Percentiles rank a stretch among this genome's conserved stretches.
phyloP scores from a whole-genome alignment of 1,140 invertebrate genomes.

The Temnothorax curvispinosus region DNA sequence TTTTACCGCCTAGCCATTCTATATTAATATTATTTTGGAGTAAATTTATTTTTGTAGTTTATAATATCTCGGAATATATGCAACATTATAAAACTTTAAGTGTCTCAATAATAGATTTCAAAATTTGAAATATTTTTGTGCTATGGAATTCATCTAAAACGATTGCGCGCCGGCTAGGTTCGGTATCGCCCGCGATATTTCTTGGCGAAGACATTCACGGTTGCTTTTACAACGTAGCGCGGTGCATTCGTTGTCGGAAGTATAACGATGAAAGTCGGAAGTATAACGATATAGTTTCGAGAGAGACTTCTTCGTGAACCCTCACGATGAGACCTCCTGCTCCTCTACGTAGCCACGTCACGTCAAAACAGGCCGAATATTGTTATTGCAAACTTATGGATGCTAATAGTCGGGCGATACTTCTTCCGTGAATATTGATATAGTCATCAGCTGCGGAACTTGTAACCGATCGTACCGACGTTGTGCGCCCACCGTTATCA shows the following conservation, averaged over 20 bases:
- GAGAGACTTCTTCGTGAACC: not conserved
- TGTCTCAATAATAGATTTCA: not conserved
- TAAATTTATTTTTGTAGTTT: not conserved
- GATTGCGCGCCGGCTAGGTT: not conserved
- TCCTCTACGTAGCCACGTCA: not conserved
- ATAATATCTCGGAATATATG: not conserved
- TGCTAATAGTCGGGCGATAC: not conserved
- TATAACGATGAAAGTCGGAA: not conserved
- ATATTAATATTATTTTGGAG: not conserved
- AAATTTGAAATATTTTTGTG: conserved; percentile 11
- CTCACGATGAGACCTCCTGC: not conserved
- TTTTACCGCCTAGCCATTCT: not conserved
- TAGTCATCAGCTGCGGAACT: not conserved
- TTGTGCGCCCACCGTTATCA: too few species aligned
- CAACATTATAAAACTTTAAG: not conserved
- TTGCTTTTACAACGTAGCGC: conserved; percentile 29
- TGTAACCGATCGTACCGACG: not conserved
- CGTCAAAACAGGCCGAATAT: conserved; percentile 5
- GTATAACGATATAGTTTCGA: not conserved
- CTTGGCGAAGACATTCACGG: conserved; percentile 45
- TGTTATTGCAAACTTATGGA: conserved; percentile 14
- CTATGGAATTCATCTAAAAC: conserved; percentile 7
- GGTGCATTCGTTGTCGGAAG: conserved; percentile 26
- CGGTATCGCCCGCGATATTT: conserved; percentile 28
- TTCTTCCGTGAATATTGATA: not conserved